Evolutionary conservation across 2,797 vertebrate genomes (phyloP).

Genomic region (Trichosurus vulpecula): DNA sequence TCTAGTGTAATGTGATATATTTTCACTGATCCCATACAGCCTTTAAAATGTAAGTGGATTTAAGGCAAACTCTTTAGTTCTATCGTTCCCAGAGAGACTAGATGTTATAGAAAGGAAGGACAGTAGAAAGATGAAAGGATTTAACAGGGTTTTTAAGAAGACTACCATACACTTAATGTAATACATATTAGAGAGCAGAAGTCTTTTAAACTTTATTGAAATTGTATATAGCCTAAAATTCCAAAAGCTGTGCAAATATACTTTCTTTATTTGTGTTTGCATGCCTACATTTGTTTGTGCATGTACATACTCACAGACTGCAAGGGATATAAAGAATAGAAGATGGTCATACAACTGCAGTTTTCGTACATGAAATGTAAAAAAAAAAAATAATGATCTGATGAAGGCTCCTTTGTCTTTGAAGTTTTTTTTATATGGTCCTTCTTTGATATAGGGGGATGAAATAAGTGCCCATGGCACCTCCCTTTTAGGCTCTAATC

Average conservation of each 20-base stretch:
- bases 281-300: conserved; percentile 40
- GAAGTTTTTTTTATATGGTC: conserved; percentile 47
- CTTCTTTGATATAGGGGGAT: conserved; percentile 46
- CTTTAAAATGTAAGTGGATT: conserved; percentile 76
- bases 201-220: conserved; percentile 13
- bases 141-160: conserved; percentile 48
- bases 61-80: conserved; percentile 65
- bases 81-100: conserved; percentile 57
- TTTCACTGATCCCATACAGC: conserved; percentile 63
- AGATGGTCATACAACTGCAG: conserved; percentile 9
- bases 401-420: conserved; percentile 2
- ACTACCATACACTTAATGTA: conserved; percentile 11
- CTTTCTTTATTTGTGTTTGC: neutral
- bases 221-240: conserved; percentile 19
- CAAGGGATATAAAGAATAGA: neutral
- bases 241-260: conserved; percentile 17
- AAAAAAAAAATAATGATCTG: neutral
- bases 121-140: conserved; percentile 48
- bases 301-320: conserved; percentile 18
- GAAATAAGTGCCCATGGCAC: conserved; percentile 37
- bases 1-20: conserved; percentile 70
- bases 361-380: conserved; percentile 27
- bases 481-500: conserved; percentile 51
- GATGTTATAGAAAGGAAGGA: conserved; percentile 52
- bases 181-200: conserved; percentile 23